phyloP scores from a whole-genome alignment of 2,113 vertebrate genomes.

The Meleagris gallopavo region DNA sequence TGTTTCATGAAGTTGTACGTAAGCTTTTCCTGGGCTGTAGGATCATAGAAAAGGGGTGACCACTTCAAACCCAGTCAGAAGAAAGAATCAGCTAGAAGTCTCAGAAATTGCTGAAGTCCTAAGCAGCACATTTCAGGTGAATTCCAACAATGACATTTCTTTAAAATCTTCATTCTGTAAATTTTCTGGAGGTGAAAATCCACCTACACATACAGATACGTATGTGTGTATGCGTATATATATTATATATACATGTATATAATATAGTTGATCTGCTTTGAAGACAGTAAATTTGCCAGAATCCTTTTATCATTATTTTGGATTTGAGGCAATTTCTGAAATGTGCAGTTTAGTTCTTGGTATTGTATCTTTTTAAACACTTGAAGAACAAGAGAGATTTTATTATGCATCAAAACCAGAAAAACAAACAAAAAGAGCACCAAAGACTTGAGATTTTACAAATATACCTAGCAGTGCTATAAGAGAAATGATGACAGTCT shows the following conservation, averaged over 20 bases:
- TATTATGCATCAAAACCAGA: neutral
- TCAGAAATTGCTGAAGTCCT: neutral
- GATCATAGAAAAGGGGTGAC: neutral
- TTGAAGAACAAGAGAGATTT: neutral
- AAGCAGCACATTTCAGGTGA: neutral
- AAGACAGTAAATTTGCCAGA: neutral
- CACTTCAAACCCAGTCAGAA: neutral
- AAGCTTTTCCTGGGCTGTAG: neutral
- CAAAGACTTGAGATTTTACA: neutral
- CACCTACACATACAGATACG: neutral
- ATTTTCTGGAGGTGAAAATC: constrained; percentile 9
- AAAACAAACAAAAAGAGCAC: neutral
- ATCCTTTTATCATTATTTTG: neutral
- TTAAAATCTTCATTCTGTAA: neutral
- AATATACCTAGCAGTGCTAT: neutral
- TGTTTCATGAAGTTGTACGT: neutral
- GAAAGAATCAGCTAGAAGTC: neutral
- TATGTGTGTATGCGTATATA: neutral
- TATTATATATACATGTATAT: too few species aligned
- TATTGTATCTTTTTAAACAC: neutral
- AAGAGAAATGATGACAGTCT: neutral
- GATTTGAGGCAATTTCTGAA: neutral
- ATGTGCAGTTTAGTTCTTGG: neutral
- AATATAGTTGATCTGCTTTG: neutral
- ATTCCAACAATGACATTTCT: neutral